phyloP scores from a whole-genome alignment of 2,113 vertebrate genomes.

The Callipepla squamata region DNA sequence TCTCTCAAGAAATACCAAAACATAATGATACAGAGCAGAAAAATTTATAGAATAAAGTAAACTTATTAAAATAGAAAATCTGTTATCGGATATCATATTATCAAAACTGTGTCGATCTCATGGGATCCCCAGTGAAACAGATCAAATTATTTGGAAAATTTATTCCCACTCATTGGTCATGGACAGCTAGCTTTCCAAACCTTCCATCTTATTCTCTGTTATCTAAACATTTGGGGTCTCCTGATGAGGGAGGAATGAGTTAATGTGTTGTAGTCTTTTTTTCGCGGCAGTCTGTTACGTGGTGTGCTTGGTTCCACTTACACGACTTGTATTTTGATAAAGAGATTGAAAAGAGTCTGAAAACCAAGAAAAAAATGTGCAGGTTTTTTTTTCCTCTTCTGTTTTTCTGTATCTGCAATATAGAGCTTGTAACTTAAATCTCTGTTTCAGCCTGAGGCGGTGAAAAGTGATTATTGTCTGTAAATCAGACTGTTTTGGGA shows the following conservation, averaged over 20 bases:
- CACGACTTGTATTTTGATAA: conserved; percentile 17
- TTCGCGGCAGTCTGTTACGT: not conserved
- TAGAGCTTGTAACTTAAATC: conserved; percentile 53
- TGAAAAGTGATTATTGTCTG: not conserved
- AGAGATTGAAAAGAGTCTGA: not conserved
- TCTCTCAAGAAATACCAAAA: not conserved
- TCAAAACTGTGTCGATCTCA: not conserved
- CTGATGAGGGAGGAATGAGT: not conserved
- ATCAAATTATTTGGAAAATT: not conserved
- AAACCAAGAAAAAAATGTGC: conserved; percentile 58
- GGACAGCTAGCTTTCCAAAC: not conserved
- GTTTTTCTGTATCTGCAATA: conserved; percentile 45
- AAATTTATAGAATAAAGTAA: not conserved
- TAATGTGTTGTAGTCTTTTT: not conserved
- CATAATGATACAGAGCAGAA: not conserved
- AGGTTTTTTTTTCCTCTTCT: conserved; percentile 44
- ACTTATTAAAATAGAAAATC: not conserved
- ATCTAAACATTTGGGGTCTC: not conserved
- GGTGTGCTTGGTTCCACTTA: not conserved
- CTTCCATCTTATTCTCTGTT: not conserved
- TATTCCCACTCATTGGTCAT: not conserved
- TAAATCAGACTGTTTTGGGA: conserved; percentile 33
- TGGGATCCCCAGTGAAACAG: not conserved
- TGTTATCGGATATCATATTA: not conserved
- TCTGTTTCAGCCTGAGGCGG: conserved; percentile 35